Evolutionary conservation across 2,888 invertebrate genomes (phyloP).

Genomic region (Sesia apiformis): DNA sequence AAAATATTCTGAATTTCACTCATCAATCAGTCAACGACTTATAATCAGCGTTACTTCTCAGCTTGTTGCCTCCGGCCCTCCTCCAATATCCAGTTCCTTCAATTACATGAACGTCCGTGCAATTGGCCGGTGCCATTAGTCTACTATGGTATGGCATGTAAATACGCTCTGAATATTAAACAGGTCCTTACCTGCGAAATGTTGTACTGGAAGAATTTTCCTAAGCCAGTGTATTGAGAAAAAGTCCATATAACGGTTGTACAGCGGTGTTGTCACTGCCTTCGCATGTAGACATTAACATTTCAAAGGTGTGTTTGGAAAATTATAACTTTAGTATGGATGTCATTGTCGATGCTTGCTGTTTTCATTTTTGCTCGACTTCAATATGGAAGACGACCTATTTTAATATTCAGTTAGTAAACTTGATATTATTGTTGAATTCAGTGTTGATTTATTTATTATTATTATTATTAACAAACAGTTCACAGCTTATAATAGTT

Average conservation of each 20-base stretch:
- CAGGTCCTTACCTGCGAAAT: constrained; percentile 5
- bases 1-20: too few species aligned
- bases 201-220: background rate
- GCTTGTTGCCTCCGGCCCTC: constrained; percentile 26
- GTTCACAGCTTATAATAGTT: too few species aligned
- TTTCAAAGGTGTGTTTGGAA: background rate
- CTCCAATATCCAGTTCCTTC: constrained; percentile 19
- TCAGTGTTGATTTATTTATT: too few species aligned
- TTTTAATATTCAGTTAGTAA: too few species aligned
- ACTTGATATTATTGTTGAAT: too few species aligned
- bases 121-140: constrained; percentile 4
- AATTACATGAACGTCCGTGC: constrained; percentile 1
- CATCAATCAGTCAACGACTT: too few species aligned
- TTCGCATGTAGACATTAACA: background rate
- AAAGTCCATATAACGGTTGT: background rate
- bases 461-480: too few species aligned
- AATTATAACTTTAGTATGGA: too few species aligned
- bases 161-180: constrained; percentile 46
- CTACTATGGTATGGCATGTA: constrained; percentile 19
- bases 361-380: too few species aligned
- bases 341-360: too few species aligned
- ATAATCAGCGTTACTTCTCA: too few species aligned
- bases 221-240: background rate
- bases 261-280: background rate
- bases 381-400: too few species aligned